Evolutionary conservation across 2,113 vertebrate genomes (phyloP), one percentile per base, ranked within the genome.

Genomic region (Chlorodrepanis virens): DNA sequence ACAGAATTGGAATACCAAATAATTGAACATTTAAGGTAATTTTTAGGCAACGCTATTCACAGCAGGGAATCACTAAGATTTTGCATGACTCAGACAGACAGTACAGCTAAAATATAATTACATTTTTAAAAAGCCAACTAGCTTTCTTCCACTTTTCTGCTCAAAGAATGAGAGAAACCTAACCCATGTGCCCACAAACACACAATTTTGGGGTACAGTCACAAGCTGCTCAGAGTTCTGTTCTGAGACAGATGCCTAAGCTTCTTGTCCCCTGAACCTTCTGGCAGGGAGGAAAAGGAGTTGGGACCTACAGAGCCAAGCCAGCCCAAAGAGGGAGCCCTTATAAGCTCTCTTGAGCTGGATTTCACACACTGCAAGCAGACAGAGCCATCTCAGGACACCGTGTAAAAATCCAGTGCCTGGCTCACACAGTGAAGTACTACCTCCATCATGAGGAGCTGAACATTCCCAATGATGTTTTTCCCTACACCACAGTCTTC

Each of bases 91-190:
- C 47, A 71, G 61, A 85, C 28, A 94, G 71, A 72, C 47, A 83
- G 54, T 61, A 79, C 44, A 35, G 53, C 96, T 94, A 83, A 95
- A 96, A 96, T 52, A 89, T 61, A 5, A 94, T 92, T 93, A 69
- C 68, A 87, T 95, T 89, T 92, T 83, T 60, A n/a, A 61, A 49
- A 90, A 80, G 29, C 57, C 77, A 96, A 91, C 6, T 52, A 28
- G 31, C 52, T 96, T 97, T 91, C 82, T 96, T 77, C 88, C 92
- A 92, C 68, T 31, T 65, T 45, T 53, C 89, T 94, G 69, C 90
- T 96, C 84, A 95, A 93, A 95, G 28, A 85, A 87, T 35, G 86
- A 87, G 21, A 90, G 87, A 87, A 96, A 96, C 39, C 45, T 83
- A 83, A 94, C 77, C 80, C 35, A 42, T 17, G 78, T 94, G 90